Evolutionary conservation across 2,797 vertebrate species (phyloP).

Genomic region (Pachyuromys duprasi): DNA sequence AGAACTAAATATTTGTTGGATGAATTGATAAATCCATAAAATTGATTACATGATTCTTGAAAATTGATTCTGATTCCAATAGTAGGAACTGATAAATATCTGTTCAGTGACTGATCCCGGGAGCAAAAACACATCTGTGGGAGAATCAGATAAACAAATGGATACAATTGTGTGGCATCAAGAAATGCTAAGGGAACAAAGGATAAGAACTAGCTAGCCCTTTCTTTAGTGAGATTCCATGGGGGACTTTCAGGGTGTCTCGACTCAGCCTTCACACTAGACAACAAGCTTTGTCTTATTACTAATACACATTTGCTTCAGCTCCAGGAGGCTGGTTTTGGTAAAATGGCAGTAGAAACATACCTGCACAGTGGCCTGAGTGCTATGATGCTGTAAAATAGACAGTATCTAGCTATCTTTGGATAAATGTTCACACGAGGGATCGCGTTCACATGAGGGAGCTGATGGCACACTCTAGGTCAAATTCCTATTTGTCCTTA

Average conservation of each 20-base stretch:
- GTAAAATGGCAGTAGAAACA: background rate
- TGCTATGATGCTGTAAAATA: background rate
- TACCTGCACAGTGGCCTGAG: background rate
- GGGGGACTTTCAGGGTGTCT: background rate
- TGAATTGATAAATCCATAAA: background rate
- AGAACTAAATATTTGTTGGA: background rate
- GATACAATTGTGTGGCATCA: background rate
- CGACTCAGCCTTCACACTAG: background rate
- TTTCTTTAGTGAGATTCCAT: background rate
- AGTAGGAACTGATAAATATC: background rate
- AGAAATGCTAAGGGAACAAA: too few species aligned
- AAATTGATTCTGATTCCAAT: background rate
- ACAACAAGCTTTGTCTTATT: background rate
- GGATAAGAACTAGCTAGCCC: too few species aligned
- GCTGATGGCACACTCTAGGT: background rate
- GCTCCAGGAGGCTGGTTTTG: background rate
- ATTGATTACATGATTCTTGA: background rate
- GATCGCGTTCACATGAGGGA: background rate
- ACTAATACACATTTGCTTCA: too few species aligned
- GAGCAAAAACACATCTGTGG: background rate
- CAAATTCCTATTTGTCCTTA: slow-evolving; percentile 59
- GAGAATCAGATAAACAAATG: background rate
- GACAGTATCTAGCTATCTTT: background rate
- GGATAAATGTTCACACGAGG: background rate
- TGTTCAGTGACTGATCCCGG: background rate